phyloP scores from a whole-genome alignment of 2,888 invertebrate genomes.

The Piscicola geometra region DNA sequence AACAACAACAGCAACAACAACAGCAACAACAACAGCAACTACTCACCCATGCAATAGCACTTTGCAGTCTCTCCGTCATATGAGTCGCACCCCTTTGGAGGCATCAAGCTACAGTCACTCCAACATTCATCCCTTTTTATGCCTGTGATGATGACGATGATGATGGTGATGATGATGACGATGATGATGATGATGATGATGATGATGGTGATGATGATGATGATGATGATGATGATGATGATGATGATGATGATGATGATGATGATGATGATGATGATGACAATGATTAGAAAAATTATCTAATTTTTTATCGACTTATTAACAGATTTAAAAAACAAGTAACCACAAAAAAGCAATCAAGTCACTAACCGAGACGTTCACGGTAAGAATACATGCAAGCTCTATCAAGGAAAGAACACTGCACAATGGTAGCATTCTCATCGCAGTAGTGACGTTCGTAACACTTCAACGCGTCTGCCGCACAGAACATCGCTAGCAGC shows the following conservation, averaged over 20 bases:
- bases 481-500: too few species aligned
- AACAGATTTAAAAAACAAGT: not conserved
- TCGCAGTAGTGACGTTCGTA: too few species aligned
- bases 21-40: not conserved
- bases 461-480: too few species aligned
- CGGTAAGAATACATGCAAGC: too few species aligned
- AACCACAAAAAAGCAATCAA: not conserved
- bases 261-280: conserved; percentile 24
- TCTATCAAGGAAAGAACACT: too few species aligned
- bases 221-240: conserved; percentile 28
- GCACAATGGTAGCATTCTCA: too few species aligned
- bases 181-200: conserved; percentile 28
- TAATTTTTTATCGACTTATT: not conserved
- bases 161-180: conserved; percentile 27
- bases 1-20: not conserved
- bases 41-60: not conserved
- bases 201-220: conserved; percentile 25
- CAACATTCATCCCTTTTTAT: not conserved
- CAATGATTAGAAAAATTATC: not conserved
- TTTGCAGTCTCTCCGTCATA: not conserved
- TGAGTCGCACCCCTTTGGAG: not conserved
- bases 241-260: conserved; percentile 19
- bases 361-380: too few species aligned
- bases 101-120: not conserved
- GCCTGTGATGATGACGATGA: conserved; percentile 18